Base-by-base conservation (phyloP, 1,140 invertebrate genomes). In the Tetramorium alpestre region DNA sequence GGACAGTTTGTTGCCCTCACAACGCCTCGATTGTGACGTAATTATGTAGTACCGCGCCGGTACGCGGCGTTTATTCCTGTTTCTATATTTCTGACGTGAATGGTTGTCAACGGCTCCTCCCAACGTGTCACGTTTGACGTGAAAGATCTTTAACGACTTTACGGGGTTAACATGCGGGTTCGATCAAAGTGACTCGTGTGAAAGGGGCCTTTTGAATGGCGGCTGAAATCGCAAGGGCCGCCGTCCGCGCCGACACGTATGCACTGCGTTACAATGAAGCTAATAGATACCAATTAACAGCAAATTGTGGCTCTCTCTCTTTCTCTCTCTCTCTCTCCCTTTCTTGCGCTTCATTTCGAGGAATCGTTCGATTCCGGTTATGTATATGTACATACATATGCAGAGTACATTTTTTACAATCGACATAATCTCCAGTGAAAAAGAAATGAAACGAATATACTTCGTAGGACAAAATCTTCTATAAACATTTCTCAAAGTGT, bases 221-320 rank as follows among this genome's bases (percentile, higher is more conserved):
- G 75, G 70, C 70, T 60, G 72, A 87, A 89, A 89, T 90, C 81
- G 70, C 88, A 64, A 85, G 81, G 60, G 75, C 49, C 69, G 70
- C 22, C 49, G 58, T 51, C 88, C 22, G 8, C 33, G 54, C 47
- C 75, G 65, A 88, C 70, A 87, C 70, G 86, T 81, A 88, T 80
- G 81, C 65, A 77, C 84, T 87, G 85, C 85, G 85, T 89, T 91
- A 92, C 92, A 93, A 93, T 94, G 92, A 89, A 92, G 91, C 91
- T 92, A 94, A 94, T 94, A 93, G 92, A 92, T 92, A 91, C 82
- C 92, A 93, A 92, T 93, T 93, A 91, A 87, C 73, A 73, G 85
- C 86, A 91, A 93, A 93, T 92, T 93, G 89, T 87, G 60, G 41
- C 58, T 33, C 33, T 33, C 58, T 25, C 85, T 73, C 86, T 65